Percentiles rank a stretch among this genome's conserved stretches.
phyloP scores from a whole-genome alignment of 2,888 invertebrate species.

The Epinotia brunnichana region DNA sequence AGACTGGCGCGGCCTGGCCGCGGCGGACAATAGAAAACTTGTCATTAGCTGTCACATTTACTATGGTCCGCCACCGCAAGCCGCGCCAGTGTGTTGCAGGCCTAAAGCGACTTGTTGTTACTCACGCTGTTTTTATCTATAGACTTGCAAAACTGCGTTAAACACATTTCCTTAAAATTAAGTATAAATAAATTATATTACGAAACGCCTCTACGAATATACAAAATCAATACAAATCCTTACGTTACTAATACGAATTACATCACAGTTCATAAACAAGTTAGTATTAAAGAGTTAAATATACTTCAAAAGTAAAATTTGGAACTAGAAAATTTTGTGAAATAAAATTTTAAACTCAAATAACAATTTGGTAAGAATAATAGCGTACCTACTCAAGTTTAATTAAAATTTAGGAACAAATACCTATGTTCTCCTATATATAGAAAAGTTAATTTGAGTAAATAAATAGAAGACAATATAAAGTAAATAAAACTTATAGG shows the following conservation, averaged over 20 bases:
- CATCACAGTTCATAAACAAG: conserved; percentile 84
- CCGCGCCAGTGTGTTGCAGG: too few species aligned
- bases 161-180: conserved; percentile 69
- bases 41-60: too few species aligned
- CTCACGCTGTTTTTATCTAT: conserved; percentile 57
- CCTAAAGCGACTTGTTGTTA: conserved; percentile 49
- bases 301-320: conserved; percentile 74
- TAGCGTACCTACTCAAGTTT: conserved; percentile 63
- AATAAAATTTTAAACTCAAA: conserved; percentile 63
- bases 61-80: too few species aligned
- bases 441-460: conserved; percentile 12
- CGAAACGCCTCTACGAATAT: conserved; percentile 81
- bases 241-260: conserved; percentile 82
- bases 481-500: neutral
- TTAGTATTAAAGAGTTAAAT: conserved; percentile 74
- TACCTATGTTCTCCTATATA: conserved; percentile 45
- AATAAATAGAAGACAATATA: conserved; percentile 3
- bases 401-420: conserved; percentile 78
- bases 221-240: conserved; percentile 82
- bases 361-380: conserved; percentile 77
- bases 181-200: conserved; percentile 82
- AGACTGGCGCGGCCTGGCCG: too few species aligned
- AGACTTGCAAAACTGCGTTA: conserved; percentile 58
- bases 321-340: conserved; percentile 62
- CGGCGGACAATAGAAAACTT: too few species aligned